phyloP scores from a whole-genome alignment of 2,113 vertebrate species.

The Psilopogon haemacephalus region DNA sequence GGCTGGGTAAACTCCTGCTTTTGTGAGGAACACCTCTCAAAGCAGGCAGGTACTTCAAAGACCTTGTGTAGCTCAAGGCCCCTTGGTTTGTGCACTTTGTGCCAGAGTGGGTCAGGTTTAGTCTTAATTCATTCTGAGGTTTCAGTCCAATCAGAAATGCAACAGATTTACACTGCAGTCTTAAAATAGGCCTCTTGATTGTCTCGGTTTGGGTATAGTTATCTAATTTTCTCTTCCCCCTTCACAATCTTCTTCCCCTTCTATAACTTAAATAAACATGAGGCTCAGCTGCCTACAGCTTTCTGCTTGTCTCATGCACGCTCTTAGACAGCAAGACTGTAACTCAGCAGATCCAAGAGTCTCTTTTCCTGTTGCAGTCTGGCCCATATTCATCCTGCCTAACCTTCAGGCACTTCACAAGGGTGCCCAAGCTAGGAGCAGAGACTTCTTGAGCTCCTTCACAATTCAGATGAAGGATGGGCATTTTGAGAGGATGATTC shows the following conservation, averaged over 20 bases:
- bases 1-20: neutral
- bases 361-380: neutral
- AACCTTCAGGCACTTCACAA: neutral
- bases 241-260: constrained; percentile 46
- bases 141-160: neutral
- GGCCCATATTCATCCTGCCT: neutral
- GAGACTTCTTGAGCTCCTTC: neutral
- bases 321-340: neutral
- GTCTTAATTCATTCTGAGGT: neutral
- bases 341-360: neutral
- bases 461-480: neutral
- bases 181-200: constrained; percentile 1
- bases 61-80: neutral
- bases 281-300: neutral
- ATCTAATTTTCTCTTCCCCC: constrained; percentile 51
- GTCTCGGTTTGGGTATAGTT: constrained; percentile 4
- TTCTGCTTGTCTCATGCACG: neutral
- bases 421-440: neutral
- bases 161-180: neutral
- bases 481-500: neutral
- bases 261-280: neutral
- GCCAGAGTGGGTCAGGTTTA: neutral
- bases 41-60: neutral
- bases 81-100: neutral
- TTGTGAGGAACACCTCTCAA: neutral